phyloP scores from a whole-genome alignment of 2,797 vertebrate genomes.

The Phoebastria nigripes region DNA sequence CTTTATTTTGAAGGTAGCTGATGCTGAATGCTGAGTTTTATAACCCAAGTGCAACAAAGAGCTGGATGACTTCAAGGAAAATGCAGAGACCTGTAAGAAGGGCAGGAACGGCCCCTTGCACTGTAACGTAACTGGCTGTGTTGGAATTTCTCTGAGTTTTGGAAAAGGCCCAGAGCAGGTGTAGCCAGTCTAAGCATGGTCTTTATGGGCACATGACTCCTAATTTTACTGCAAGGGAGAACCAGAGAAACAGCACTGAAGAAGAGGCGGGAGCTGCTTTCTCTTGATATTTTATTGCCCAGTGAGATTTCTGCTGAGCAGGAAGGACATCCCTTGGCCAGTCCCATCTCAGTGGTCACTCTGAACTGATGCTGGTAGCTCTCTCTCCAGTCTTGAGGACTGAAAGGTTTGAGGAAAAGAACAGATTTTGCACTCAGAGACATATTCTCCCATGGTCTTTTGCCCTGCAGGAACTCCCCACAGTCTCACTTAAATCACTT shows the following conservation, averaged over 20 bases:
- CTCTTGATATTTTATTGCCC: neutral
- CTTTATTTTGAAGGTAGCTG: neutral
- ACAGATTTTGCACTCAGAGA: neutral
- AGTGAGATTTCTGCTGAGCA: neutral
- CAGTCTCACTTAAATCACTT: neutral
- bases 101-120: neutral
- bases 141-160: neutral
- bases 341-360: neutral
- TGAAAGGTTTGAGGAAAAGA: neutral
- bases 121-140: neutral
- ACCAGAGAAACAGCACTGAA: neutral
- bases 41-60: neutral
- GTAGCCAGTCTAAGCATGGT: neutral
- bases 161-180: neutral
- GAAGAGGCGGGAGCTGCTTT: neutral
- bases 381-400: neutral
- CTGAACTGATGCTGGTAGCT: neutral
- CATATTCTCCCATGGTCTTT: neutral
- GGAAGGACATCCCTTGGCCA: neutral
- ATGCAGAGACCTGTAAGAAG: neutral
- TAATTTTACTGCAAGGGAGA: neutral
- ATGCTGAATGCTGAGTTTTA: neutral
- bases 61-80: neutral
- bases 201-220: neutral
- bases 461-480: neutral